Conservation (phyloP, 2,113 vertebrate genomes). For the Varanus komodoensis region DNA sequence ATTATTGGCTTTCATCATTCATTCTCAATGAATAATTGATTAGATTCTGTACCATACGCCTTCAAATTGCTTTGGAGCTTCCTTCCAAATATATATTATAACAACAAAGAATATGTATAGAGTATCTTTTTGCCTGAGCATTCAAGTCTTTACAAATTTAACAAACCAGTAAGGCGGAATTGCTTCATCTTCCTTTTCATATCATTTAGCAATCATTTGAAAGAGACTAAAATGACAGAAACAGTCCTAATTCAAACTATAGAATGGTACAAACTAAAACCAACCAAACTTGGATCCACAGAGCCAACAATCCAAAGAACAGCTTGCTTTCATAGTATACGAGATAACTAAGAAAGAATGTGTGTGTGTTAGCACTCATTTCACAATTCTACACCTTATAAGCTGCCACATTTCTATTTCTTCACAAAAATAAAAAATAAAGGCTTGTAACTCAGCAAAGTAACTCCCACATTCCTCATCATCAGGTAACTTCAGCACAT, state of each 20-base stretch:
- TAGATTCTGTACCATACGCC: conserved; percentile 49
- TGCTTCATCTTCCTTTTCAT: not conserved
- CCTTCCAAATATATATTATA: conserved; percentile 25
- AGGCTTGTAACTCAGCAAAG: not conserved
- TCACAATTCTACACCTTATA: not conserved
- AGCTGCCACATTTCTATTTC: not conserved
- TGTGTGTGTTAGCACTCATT: not conserved
- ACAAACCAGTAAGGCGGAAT: conserved; percentile 50
- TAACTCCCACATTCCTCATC: not conserved
- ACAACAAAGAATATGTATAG: conserved; percentile 16
- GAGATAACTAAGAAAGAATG: not conserved
- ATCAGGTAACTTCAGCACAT: not conserved
- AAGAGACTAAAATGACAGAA: conserved; percentile 45
- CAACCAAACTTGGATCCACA: conserved; percentile 23
- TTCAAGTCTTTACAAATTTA: conserved; percentile 32
- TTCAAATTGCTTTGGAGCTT: conserved; percentile 40
- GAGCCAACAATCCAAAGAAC: not conserved
- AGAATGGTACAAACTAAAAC: not conserved
- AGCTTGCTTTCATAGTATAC: not conserved
- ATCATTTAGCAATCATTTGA: not conserved
- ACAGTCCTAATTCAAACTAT: conserved; percentile 12
- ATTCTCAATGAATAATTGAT: conserved; percentile 76
- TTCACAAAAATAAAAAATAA: not conserved
- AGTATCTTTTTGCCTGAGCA: conserved; percentile 25
- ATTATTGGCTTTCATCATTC: conserved; percentile 60